Base-by-base conservation (phyloP, 2,113 vertebrate genomes). In the Centropus bengalensis region DNA sequence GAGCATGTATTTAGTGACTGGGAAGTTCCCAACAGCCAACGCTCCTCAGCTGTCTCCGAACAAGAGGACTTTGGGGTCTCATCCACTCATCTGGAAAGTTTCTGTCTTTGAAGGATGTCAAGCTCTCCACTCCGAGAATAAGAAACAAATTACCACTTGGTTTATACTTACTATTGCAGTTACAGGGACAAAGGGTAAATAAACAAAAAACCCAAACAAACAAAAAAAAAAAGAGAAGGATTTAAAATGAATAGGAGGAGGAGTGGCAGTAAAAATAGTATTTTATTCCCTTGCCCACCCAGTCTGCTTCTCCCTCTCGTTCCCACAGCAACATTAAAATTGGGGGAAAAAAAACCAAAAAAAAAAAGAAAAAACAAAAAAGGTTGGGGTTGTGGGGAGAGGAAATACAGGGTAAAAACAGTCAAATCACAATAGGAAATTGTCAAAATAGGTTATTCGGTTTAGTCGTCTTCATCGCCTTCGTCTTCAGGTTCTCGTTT, bases 401-500 rank as follows among this genome's bases (percentile, higher is more conserved):
- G 95, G 59, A 97, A 98, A 98, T 96, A 98, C 88, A 97, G 97
- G 98, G 98, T 98, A 98, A 98, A 99, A 99, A 99, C 98, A 98
- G 98, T 98, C 98, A 98, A 98, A 98, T 99, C 98, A 99, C 98
- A 98, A 98, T 96, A 98, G 98, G 97, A 98, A 98, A 98, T 96
- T 96, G 81, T 95, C 96, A 96, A 97, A 97, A 97, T 91, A 96
- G 97, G 97, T 96, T 93, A 92, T 97, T 93, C 80, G 73, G 23
- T 96, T 99, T 98, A 99, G 92, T 99, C 99, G 2, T 99, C 99
- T 5, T 99, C 99, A 71, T 99, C 99, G 21, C 98, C 99, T 95
- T 99, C 99, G 16, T 99, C 99, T 79, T 99, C 99, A 18, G 98
- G 96, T 20, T 99, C 99, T 98, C 99, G 98, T 99, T 99, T 99